phyloP scores from a whole-genome alignment of 2,797 vertebrate genomes.

The Oreonectes daqikongensis region DNA sequence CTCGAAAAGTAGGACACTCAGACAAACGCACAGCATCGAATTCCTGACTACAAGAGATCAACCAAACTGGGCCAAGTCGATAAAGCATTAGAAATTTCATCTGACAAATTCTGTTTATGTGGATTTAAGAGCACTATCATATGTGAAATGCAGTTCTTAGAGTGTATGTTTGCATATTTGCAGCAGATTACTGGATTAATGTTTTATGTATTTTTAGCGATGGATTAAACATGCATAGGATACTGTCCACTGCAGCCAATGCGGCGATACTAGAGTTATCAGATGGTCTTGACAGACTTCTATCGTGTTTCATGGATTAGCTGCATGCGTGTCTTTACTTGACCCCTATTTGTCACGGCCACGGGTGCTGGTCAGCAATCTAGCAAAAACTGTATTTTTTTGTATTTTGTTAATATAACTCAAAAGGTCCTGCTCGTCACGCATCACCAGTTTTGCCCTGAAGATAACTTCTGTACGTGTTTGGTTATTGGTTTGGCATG shows the following conservation, averaged over 20 bases:
- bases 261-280: constrained; percentile 21
- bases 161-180: neutral
- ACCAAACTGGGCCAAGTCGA: constrained; percentile 29
- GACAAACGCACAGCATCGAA: constrained; percentile 15
- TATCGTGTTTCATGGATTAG: constrained; percentile 27
- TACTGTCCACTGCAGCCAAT: neutral
- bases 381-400: neutral
- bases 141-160: neutral
- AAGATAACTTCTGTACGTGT: no score
- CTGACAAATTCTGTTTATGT: neutral
- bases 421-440: no score
- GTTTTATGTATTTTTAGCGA: constrained; percentile 4
- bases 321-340: constrained; percentile 14
- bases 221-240: constrained; percentile 18
- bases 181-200: neutral
- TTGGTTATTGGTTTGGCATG: no score
- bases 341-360: constrained; percentile 19
- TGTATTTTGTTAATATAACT: no score
- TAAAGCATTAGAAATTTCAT: constrained; percentile 11
- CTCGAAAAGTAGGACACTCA: constrained; percentile 38
- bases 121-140: neutral
- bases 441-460: no score
- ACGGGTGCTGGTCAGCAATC: neutral
- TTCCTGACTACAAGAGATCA: constrained; percentile 21
- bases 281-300: constrained; percentile 30